Evolutionary conservation across 2,113 vertebrate species (phyloP), one percentile per base, ranked within the genome.

Genomic region (Larimichthys crocea): DNA sequence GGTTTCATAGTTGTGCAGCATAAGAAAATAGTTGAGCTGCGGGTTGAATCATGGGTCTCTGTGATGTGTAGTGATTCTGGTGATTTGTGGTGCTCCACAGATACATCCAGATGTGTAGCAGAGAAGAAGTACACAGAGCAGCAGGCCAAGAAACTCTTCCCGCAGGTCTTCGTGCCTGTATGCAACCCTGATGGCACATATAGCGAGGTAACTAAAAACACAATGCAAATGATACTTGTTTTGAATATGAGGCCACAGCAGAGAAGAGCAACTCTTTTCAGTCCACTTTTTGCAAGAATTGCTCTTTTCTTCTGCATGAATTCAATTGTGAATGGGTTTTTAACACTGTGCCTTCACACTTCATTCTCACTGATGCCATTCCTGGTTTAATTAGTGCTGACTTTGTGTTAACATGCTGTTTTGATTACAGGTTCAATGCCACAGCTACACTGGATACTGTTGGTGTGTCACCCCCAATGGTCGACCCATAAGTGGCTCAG

Each of bases 51-150:
- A 29, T 65, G 67, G 56, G 35, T 74, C 55, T 74, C 48, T 82
- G 70, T 84, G 76, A 80, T 85, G 74, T 72, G 63, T 62, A 56
- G 59, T 80, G 78, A 89, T 77, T 90, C 46, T 85, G 69, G 65
- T 87, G 88, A 84, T 88, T 84, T 92, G 85, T 90, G 87, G 81
- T 82, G 52, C 77, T 92, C 89, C 78, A 44, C 93, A 99, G 98
- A 99, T 84, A 96, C 97, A 78, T 99, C 98, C 92, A 96, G 98
- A 93, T 99, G 98, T 91, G 98, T 97, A 74, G 98, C 97, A 57
- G 98, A 99, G 92, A 96, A 98, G 94, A 99, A 98, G 87, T 99
- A 99, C 85, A 99, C 97, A 1, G 97, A 99, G 90, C 97, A 99
- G 83, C 98, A 99, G 90, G 98, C 98, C 73, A 98, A 98, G 92